Evolutionary conservation across 2,797 vertebrate species (phyloP).

Genomic region (Dendrocincla tyrannina): DNA sequence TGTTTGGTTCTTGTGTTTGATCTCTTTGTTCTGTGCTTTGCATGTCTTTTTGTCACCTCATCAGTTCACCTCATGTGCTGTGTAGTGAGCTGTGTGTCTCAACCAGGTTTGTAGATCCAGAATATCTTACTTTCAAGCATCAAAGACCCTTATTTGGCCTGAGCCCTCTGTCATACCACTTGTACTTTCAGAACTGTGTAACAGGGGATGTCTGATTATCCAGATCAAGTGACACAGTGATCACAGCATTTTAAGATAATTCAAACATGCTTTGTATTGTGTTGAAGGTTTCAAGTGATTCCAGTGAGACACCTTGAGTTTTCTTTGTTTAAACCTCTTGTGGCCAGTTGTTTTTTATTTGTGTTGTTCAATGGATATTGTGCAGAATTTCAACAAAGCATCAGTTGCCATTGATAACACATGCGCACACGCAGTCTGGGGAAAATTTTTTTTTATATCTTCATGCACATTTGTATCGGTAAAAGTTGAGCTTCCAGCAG

Average conservation of each 20-base stretch:
- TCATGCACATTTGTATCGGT: neutral
- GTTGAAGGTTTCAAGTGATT: neutral
- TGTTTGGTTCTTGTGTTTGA: neutral
- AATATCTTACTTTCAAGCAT: neutral
- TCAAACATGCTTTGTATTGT: neutral
- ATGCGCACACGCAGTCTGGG: neutral
- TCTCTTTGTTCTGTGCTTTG: neutral
- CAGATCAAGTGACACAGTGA: neutral
- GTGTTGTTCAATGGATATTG: neutral
- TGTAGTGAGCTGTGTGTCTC: neutral
- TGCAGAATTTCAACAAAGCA: neutral
- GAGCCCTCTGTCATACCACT: neutral
- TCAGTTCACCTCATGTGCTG: neutral
- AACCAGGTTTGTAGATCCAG: neutral
- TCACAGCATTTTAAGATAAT: neutral
- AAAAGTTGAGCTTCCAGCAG: neutral
- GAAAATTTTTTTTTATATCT: neutral
- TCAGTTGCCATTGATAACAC: neutral
- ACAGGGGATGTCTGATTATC: neutral
- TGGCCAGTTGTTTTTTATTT: neutral
- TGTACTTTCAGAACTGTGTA: neutral
- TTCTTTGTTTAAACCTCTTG: slow-evolving; percentile 2
- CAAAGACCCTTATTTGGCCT: neutral
- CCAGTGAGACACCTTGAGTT: neutral
- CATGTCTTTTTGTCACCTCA: neutral